These are phyloP conservation scores for Thamnaconus septentrionalis DNA, from an alignment of 2,113 vertebrate species.

Conservation along the genomic window DNA sequence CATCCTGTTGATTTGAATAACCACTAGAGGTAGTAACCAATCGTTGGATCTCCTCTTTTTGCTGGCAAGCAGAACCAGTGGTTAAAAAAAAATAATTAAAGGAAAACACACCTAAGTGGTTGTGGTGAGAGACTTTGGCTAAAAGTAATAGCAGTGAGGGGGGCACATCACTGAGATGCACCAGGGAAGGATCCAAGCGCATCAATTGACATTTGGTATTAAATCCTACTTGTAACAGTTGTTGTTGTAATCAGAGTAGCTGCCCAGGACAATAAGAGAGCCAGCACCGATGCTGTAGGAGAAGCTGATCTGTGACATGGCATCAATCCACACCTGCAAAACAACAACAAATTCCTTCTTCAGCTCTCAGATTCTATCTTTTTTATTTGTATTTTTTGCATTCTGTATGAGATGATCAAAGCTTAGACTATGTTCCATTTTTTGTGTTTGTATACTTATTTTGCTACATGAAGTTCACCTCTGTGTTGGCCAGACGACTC, in stretches of 20 bases:
- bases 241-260: slow-evolving; percentile 66
- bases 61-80: too few species aligned
- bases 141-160: too few species aligned
- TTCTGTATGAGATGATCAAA: neutral
- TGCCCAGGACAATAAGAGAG: slow-evolving; percentile 49
- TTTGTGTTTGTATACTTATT: neutral
- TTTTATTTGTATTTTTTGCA: too few species aligned
- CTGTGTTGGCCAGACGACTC: slow-evolving; percentile 37
- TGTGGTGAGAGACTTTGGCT: too few species aligned
- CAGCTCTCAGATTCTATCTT: too few species aligned
- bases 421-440: neutral
- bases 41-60: neutral
- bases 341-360: neutral
- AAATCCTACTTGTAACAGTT: slow-evolving; percentile 69
- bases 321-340: slow-evolving; percentile 71
- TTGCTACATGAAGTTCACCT: slow-evolving; percentile 32
- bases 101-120: too few species aligned
- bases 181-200: too few species aligned
- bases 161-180: too few species aligned
- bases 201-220: too few species aligned
- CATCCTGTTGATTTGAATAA: neutral
- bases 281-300: slow-evolving; percentile 61
- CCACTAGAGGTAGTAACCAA: too few species aligned
- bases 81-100: too few species aligned
- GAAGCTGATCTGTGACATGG: slow-evolving; percentile 63